Base-by-base conservation (phyloP, 2,888 invertebrate genomes). In the Ctena decussata region DNA sequence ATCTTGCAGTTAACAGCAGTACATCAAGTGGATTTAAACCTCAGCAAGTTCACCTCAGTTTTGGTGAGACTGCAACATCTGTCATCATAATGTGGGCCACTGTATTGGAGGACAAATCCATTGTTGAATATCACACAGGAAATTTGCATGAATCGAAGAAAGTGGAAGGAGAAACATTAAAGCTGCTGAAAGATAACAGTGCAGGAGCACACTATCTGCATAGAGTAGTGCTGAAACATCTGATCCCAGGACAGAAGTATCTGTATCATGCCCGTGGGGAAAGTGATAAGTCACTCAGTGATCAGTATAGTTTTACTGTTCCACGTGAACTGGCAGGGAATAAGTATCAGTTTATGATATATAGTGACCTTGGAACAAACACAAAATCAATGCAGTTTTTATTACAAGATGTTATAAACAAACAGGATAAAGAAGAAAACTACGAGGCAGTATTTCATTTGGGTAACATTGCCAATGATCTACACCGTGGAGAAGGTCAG, bases 401-500 rank as follows among this genome's bases (percentile, higher is more conserved):
- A 3, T 75, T 92, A 0, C 92, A 94, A 71, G 94, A 94, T 65
- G 92, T 92, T 11, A 21, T 87, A 18, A 90, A 90, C 76, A 65
- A 35, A 30, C 27, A 21, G 18, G 53, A 53, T 3, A 53, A 53
- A 53, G 21, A 15, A 18, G 84, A 89, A 15, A 86, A 89, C 18
- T 94, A 94, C 84, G 90, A 92, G 49, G 92, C 93, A 24, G 85
- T 94, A 18, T 92, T 94, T 74, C 94, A 94, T 80, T 80, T 94
- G 32, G 95, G 95, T 32, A 95, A 95, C 80, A 93, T 95, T 78
- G 94, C 94, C 6, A 95, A 95, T 86, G 93, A 95, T 76, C 83
- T 95, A 24, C 89, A 93, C 57, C 91, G 94, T 15, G 91, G 92
- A 44, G 88, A 89, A 41, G 95, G 95, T 18, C 89, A 86, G 5